phyloP scores from a whole-genome alignment of 1,140 invertebrate genomes.

The Sminthurides bifidus region DNA sequence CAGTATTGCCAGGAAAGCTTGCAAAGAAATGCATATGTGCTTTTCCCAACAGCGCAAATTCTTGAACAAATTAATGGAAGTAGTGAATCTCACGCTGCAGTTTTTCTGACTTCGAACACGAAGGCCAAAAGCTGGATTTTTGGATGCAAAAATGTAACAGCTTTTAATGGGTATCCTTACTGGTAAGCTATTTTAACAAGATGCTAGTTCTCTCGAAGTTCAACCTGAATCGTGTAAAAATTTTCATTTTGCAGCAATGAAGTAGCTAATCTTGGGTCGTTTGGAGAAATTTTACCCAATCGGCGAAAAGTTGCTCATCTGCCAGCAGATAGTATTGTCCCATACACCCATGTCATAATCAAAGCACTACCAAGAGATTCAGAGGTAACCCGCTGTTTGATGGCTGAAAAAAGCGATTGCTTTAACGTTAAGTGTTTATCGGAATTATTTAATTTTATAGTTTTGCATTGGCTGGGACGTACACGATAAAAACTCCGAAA shows the following conservation, averaged over 20 bases:
- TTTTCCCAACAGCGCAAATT: slow-evolving; percentile 16
- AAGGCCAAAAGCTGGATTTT: slow-evolving; percentile 26
- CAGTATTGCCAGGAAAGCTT: neutral
- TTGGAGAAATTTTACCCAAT: slow-evolving; percentile 11
- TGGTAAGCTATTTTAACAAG: too few species aligned
- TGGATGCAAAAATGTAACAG: slow-evolving; percentile 14
- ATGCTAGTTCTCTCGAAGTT: too few species aligned
- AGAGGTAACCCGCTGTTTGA: neutral
- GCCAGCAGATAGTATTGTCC: neutral
- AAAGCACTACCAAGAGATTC: slow-evolving; percentile 4
- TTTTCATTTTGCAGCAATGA: too few species aligned
- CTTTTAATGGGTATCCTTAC: slow-evolving; percentile 10
- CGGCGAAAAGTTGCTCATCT: slow-evolving; percentile 17
- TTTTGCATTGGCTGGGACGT: slow-evolving; percentile 18
- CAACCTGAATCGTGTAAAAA: too few species aligned
- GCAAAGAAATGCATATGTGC: slow-evolving; percentile 7
- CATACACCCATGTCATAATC: slow-evolving; percentile 26
- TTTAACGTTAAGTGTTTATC: slow-evolving; percentile 3
- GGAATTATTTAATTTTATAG: neutral
- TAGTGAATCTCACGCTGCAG: slow-evolving; percentile 5
- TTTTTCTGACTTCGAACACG: slow-evolving; percentile 20
- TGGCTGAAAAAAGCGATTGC: neutral
- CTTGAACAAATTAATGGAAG: slow-evolving; percentile 9
- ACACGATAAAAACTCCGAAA: slow-evolving; percentile 2
- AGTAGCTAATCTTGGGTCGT: slow-evolving; percentile 11